phyloP scores from a whole-genome alignment of 2,888 invertebrate species.

The Cerastoderma edule region DNA sequence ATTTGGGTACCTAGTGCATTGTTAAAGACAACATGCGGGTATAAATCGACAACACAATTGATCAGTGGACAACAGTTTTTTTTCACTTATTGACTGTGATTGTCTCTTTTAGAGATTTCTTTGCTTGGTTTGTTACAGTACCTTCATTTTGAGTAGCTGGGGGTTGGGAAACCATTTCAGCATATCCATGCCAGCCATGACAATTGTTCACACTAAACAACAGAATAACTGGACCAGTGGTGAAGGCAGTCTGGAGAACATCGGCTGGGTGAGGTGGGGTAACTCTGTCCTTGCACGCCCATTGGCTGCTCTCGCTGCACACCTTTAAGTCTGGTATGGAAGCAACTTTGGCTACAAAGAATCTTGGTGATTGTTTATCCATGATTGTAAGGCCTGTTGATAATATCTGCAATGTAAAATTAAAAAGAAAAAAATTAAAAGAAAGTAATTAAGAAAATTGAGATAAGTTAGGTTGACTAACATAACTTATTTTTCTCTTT shows the following conservation, averaged over 20 bases:
- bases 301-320: constrained; percentile 61
- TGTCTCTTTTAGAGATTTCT: no score
- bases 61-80: no score
- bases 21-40: no score
- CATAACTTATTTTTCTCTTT: background rate
- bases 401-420: background rate
- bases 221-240: constrained; percentile 66
- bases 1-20: no score
- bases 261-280: constrained; percentile 68
- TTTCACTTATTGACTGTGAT: no score
- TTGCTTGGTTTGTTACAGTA: no score
- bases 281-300: constrained; percentile 74
- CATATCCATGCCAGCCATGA: constrained; percentile 81
- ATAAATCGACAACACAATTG: no score
- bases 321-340: constrained; percentile 65
- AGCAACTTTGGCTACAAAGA: constrained; percentile 73
- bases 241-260: constrained; percentile 63
- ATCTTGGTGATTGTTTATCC: constrained; percentile 28
- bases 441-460: background rate
- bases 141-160: no score
- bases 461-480: background rate
- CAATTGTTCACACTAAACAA: constrained; percentile 79
- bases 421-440: background rate
- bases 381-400: background rate
- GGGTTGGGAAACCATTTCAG: constrained; percentile 65